A percentile compares a stretch with the other conserved stretches of the same genome.
Conservation (phyloP, 1,140 invertebrate genomes). For the Penaeus chinensis region DNA sequence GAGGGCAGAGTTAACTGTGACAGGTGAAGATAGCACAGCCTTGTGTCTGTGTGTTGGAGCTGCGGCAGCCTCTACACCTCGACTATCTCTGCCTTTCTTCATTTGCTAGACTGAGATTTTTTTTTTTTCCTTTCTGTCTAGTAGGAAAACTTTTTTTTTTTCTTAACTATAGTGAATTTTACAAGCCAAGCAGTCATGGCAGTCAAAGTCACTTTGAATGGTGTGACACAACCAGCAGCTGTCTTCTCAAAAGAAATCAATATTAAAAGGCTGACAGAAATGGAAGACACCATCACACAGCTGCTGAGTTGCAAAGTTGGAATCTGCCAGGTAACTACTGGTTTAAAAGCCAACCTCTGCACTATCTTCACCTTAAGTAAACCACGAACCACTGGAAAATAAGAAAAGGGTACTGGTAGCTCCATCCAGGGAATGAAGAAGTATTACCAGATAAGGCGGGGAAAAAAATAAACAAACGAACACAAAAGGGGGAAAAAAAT, state of each 20-base stretch:
- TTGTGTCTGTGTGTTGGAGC: not conserved
- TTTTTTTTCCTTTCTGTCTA: too few relatives aligned
- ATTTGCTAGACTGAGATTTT: too few relatives aligned
- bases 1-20: constrained; percentile 1
- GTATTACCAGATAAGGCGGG: not conserved
- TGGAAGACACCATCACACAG: not conserved
- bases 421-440: constrained; percentile 31
- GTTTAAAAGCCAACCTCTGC: not conserved
- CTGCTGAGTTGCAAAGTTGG: too few relatives aligned
- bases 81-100: constrained; percentile 17
- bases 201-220: too few relatives aligned
- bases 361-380: constrained; percentile 49
- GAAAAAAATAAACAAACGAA: not conserved
- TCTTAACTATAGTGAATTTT: too few relatives aligned
- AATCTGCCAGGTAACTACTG: not conserved
- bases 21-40: constrained; percentile 44
- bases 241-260: not conserved
- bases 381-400: constrained; percentile 52
- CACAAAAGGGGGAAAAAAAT: not conserved
- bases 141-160: too few relatives aligned
- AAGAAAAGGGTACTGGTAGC: constrained; percentile 43
- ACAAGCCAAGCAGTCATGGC: too few relatives aligned
- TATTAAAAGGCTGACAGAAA: not conserved
- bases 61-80: not conserved
- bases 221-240: too few relatives aligned